Evolutionary conservation across 2,113 vertebrate genomes (phyloP).

Genomic region (Lophochroa leadbeateri): DNA sequence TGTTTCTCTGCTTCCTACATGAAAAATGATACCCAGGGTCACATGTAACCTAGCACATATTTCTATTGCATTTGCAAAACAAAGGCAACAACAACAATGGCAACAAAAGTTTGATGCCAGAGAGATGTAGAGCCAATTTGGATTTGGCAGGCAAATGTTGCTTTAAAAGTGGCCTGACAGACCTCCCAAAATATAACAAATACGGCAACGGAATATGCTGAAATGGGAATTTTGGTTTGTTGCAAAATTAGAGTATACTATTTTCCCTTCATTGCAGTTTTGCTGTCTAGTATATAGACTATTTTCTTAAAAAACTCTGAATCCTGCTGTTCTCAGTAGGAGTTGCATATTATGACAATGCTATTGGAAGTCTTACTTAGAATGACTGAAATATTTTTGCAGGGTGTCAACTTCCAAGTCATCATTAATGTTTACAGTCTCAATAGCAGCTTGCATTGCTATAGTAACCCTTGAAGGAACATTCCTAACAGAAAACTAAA

Average conservation of each 20-base stretch:
- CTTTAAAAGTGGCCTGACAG: constrained; percentile 52
- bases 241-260: constrained; percentile 61
- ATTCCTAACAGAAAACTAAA: constrained; percentile 21
- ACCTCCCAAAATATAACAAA: constrained; percentile 41
- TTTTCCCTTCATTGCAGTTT: constrained; percentile 51
- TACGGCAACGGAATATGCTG: constrained; percentile 37
- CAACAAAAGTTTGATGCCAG: constrained; percentile 55
- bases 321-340: constrained; percentile 56
- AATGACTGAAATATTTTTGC: constrained; percentile 69
- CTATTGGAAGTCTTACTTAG: constrained; percentile 52
- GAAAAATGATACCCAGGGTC: constrained; percentile 45
- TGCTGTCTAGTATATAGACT: constrained; percentile 43
- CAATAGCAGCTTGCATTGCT: constrained; percentile 57
- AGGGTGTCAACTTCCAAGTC: constrained; percentile 67
- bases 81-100: constrained; percentile 46
- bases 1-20: constrained; percentile 20
- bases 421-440: constrained; percentile 68
- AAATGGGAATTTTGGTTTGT: constrained; percentile 60
- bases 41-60: constrained; percentile 36
- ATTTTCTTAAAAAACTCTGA: constrained; percentile 41
- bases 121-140: constrained; percentile 31
- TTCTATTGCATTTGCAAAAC: constrained; percentile 56
- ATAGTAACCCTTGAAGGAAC: constrained; percentile 58
- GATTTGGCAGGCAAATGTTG: constrained; percentile 42
- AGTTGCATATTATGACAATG: constrained; percentile 50